Conservation (phyloP, 2,113 vertebrate genomes). For the Cygnus atratus region DNA sequence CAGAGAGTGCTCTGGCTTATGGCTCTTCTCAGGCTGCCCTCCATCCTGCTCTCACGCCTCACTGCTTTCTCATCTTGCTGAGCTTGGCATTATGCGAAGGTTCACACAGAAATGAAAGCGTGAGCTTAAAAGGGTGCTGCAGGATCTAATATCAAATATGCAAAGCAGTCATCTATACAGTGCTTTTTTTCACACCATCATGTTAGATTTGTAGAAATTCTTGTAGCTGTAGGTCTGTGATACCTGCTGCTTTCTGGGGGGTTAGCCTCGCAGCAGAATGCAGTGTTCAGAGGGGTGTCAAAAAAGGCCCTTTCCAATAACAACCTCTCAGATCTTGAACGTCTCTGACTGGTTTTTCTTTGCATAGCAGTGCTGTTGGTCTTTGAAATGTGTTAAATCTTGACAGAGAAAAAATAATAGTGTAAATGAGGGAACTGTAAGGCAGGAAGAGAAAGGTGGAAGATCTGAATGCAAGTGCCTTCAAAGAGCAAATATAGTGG, state of each 20-base stretch:
- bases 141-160: background rate
- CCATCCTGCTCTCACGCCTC: background rate
- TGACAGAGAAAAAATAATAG: background rate
- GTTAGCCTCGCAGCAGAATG: background rate
- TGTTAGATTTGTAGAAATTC: background rate
- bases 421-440: background rate
- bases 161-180: background rate
- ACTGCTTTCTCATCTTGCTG: background rate
- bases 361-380: background rate
- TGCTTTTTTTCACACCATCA: rapidly evolving
- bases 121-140: background rate
- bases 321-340: background rate
- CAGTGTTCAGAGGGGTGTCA: background rate
- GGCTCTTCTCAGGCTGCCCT: background rate
- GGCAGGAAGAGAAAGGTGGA: background rate
- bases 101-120: background rate
- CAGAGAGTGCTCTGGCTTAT: too few species aligned
- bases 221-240: background rate
- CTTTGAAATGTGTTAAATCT: background rate
- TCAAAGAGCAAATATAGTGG: background rate
- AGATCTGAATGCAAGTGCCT: background rate
- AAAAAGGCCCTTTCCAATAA: background rate
- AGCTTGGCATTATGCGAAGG: background rate
- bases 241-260: background rate
- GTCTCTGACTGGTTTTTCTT: background rate